Percentiles rank a stretch among this genome's conserved stretches.
phyloP scores from a whole-genome alignment of 2,888 invertebrate species.

The Lobophora halterata region DNA sequence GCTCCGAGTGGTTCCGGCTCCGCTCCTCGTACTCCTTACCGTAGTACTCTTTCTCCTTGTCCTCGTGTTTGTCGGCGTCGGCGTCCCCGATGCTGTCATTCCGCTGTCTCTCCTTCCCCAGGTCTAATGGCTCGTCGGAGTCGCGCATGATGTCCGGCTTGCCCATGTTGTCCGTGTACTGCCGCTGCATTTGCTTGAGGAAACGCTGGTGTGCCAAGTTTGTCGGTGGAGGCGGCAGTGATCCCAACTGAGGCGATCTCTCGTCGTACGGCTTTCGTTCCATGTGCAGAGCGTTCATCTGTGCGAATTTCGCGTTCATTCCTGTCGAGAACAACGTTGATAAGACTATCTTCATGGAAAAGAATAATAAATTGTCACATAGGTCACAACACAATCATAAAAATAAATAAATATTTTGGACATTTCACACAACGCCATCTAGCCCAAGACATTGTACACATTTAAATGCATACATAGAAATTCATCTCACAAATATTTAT shows the following conservation, averaged over 20 bases:
- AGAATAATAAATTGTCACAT: too few relatives aligned
- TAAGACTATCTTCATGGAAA: too few relatives aligned
- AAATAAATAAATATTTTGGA: too few relatives aligned
- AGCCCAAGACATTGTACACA: too few relatives aligned
- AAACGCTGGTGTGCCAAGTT: slow-evolving; percentile 81
- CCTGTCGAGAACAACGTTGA: slow-evolving; percentile 68
- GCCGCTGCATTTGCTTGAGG: slow-evolving; percentile 83
- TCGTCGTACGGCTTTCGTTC: slow-evolving; percentile 79
- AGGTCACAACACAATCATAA: too few relatives aligned
- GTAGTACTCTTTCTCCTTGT: slow-evolving; percentile 70
- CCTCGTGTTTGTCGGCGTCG: slow-evolving; percentile 75
- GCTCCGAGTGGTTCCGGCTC: slow-evolving; percentile 50
- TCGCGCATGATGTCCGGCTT: slow-evolving; percentile 80
- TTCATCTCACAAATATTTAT: too few relatives aligned
- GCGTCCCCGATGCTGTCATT: slow-evolving; percentile 61
- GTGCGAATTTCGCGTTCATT: slow-evolving; percentile 89
- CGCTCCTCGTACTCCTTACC: slow-evolving; percentile 58
- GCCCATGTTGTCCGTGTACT: slow-evolving; percentile 78
- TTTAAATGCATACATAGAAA: too few relatives aligned
- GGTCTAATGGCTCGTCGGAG: slow-evolving; percentile 76
- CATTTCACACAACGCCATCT: too few relatives aligned
- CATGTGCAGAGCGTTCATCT: slow-evolving; percentile 83
- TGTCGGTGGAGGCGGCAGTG: slow-evolving; percentile 78
- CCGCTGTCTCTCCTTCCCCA: slow-evolving; percentile 76
- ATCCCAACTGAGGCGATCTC: slow-evolving; percentile 77